Evolutionary conservation across 1,140 invertebrate species (phyloP).

Genomic region (Trichoplusia ni): DNA sequence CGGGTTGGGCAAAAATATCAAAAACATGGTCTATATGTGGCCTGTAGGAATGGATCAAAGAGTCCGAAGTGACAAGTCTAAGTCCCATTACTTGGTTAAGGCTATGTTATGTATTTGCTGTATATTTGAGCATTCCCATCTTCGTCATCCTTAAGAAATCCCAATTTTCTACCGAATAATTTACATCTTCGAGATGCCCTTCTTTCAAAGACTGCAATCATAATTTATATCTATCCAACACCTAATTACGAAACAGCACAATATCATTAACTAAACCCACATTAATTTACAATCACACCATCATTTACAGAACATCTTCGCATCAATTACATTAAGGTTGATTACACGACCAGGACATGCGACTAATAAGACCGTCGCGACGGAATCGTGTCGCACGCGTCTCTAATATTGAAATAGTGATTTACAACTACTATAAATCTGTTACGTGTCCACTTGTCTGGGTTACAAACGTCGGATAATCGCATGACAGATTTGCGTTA

Average conservation of each 20-base stretch:
- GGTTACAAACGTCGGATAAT: constrained; percentile 68
- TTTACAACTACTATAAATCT: constrained; percentile 29
- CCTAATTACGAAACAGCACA: constrained; percentile 2
- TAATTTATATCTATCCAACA: neutral
- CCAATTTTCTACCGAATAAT: no score
- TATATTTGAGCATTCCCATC: no score
- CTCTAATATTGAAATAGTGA: constrained; percentile 73
- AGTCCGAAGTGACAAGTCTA: no score
- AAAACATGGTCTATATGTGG: no score
- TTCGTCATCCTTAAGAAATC: no score
- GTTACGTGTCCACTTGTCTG: constrained; percentile 27
- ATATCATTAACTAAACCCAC: neutral
- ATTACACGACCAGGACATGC: constrained; percentile 10
- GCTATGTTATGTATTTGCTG: no score
- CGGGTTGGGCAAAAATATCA: no score
- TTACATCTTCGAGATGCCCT: no score
- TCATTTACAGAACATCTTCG: neutral
- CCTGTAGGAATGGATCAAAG: no score
- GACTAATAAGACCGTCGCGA: constrained; percentile 27
- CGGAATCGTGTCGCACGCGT: constrained; percentile 50
- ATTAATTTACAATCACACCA: constrained; percentile 2
- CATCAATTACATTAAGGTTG: constrained; percentile 18
- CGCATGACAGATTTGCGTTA: constrained; percentile 55
- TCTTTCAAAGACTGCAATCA: no score
- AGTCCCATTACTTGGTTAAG: no score